Evolutionary conservation across 1,140 invertebrate genomes (phyloP).

Genomic region (Coenobita brevimanus): DNA sequence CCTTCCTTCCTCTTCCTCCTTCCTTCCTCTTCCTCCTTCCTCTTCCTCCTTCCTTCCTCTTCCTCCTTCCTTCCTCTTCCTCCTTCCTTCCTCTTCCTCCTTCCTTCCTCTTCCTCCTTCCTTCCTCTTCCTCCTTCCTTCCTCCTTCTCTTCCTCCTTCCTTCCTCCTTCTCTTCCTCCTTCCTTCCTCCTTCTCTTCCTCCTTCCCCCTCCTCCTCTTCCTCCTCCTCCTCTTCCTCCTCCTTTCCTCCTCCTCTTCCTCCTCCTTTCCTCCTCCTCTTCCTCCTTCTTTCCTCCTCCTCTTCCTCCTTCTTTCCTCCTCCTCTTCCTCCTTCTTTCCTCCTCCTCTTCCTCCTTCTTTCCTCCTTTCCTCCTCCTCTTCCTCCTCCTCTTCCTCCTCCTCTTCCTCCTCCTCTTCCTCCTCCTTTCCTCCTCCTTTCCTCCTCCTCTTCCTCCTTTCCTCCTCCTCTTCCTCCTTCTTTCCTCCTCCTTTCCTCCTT

Average conservation of each 20-base stretch:
- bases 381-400: neutral
- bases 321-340: neutral
- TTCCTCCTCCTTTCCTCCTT: neutral
- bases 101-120: neutral
- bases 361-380: neutral
- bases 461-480: neutral
- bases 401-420: neutral
- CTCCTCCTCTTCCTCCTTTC: neutral
- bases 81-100: too few relatives aligned
- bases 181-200: constrained; percentile 15
- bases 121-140: neutral
- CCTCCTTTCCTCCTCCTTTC: neutral
- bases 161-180: neutral
- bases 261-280: neutral
- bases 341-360: neutral
- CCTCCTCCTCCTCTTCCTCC: neutral
- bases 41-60: neutral
- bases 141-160: constrained; percentile 16
- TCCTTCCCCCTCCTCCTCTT: neutral
- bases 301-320: neutral
- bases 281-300: neutral
- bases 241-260: neutral
- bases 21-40: too few relatives aligned
- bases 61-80: neutral
- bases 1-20: too few relatives aligned